phyloP scores from a whole-genome alignment of 2,888 invertebrate genomes.

The Brachyptera risi region DNA sequence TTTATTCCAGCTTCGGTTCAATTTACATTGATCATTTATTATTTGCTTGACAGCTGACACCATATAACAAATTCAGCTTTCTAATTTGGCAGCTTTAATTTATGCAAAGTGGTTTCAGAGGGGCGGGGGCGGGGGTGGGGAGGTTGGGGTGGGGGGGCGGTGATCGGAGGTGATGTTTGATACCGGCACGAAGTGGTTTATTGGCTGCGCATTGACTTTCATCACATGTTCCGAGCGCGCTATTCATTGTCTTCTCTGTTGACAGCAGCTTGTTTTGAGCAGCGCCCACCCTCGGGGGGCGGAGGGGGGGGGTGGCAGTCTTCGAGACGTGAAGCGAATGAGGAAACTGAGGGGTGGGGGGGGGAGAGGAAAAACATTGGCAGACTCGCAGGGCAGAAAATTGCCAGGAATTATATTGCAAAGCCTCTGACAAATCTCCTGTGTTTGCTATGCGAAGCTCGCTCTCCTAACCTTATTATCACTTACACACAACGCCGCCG shows the following conservation, averaged over 20 bases:
- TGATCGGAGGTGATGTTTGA: slow-evolving; percentile 12
- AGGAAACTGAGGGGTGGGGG: neutral
- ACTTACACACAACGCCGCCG: too few species aligned
- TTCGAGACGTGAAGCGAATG: neutral
- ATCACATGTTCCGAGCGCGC: slow-evolving; percentile 24
- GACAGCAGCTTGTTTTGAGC: slow-evolving; percentile 26
- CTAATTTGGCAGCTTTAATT: slow-evolving; percentile 12
- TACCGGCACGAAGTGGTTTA: slow-evolving; percentile 18
- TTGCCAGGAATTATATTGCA: slow-evolving; percentile 16
- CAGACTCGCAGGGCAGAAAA: slow-evolving; percentile 11
- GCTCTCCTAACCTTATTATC: neutral
- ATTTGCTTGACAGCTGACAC: slow-evolving; percentile 13
- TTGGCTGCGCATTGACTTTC: slow-evolving; percentile 29
- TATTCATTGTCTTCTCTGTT: slow-evolving; percentile 28
- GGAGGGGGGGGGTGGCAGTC: neutral
- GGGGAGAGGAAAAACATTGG: slow-evolving; percentile 5
- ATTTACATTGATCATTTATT: slow-evolving; percentile 18
- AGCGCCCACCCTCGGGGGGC: too few species aligned
- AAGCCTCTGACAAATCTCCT: neutral
- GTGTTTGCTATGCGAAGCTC: neutral
- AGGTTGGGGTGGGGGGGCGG: neutral
- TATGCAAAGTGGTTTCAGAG: slow-evolving; percentile 14
- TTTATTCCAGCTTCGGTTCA: neutral
- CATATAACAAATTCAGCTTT: slow-evolving; percentile 9
- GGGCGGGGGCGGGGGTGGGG: slow-evolving; percentile 4